Evolutionary conservation across 2,888 invertebrate genomes (phyloP).

Genomic region (Watsonalla binaria): DNA sequence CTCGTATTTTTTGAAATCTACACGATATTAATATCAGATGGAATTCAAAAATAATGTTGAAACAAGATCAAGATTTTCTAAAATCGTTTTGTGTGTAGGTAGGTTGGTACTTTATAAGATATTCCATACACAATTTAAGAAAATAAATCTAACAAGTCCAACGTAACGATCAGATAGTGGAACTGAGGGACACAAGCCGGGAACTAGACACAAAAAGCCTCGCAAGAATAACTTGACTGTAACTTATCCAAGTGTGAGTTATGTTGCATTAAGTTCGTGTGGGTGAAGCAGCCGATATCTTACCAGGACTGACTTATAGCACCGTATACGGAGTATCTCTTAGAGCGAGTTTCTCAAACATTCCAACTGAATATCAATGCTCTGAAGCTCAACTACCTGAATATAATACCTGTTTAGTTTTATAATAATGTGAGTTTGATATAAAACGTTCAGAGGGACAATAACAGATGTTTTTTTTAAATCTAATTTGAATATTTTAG

Average conservation of each 20-base stretch:
- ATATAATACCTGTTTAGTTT: too few species aligned
- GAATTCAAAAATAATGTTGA: too few species aligned
- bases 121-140: neutral
- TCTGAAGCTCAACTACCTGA: neutral
- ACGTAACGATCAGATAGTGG: constrained; percentile 22
- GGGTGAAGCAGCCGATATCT: constrained; percentile 41
- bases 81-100: neutral
- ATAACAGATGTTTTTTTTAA: too few species aligned
- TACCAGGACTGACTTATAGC: neutral
- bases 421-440: too few species aligned
- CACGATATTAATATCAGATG: too few species aligned
- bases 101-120: neutral
- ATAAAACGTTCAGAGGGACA: too few species aligned
- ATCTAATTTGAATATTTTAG: too few species aligned
- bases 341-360: neutral
- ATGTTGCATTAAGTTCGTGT: constrained; percentile 68
- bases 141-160: constrained; percentile 17
- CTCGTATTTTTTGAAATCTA: too few species aligned
- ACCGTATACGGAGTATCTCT: neutral
- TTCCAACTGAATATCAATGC: neutral
- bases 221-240: constrained; percentile 60
- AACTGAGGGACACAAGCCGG: constrained; percentile 33
- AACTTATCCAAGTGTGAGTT: constrained; percentile 69
- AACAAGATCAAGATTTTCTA: too few species aligned
- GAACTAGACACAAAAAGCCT: constrained; percentile 48